Evolutionary conservation across 35 echinoderm and acorn worm genomes (phyloP).

Genomic region (Heliocidaris erythrogramma): DNA sequence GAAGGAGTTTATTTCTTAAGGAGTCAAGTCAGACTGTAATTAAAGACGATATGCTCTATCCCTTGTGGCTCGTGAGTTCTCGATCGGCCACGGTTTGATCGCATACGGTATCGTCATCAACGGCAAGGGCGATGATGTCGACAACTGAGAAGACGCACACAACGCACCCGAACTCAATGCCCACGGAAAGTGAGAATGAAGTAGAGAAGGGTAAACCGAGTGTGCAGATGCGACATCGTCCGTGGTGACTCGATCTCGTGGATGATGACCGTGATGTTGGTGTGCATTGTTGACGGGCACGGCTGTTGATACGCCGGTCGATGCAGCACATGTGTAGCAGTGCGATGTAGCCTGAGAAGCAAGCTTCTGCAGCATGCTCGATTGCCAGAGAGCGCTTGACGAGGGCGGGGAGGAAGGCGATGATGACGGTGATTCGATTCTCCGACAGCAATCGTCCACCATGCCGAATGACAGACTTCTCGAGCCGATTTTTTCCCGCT

Average conservation of each 20-base stretch:
- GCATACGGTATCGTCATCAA: conserved; percentile 12
- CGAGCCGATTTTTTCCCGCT: background rate
- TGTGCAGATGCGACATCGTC: background rate
- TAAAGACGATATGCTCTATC: conserved; percentile 15
- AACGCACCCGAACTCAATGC: conserved; percentile 37
- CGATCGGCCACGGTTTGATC: conserved; percentile 21
- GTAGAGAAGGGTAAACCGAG: background rate
- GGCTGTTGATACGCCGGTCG: conserved; percentile 6
- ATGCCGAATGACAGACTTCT: background rate
- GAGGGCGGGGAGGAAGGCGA: conserved; percentile 17
- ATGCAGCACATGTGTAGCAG: conserved; percentile 43
- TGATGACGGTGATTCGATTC: background rate
- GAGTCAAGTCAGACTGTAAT: background rate
- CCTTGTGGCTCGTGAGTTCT: background rate
- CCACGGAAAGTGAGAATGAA: conserved; percentile 29
- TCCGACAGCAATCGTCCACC: background rate
- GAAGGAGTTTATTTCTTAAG: background rate
- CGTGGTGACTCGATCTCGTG: background rate
- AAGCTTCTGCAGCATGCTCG: conserved; percentile 36
- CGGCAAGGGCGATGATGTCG: conserved; percentile 17
- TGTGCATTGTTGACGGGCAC: background rate
- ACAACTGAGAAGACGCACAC: conserved; percentile 21
- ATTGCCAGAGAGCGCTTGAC: background rate
- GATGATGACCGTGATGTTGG: background rate
- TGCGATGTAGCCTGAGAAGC: conserved; percentile 46